Percentiles rank a stretch among this genome's conserved stretches.
These are phyloP conservation scores for Gopherus flavomarginatus DNA, from an alignment of 2,113 vertebrate species.

Conservation along the genomic window DNA sequence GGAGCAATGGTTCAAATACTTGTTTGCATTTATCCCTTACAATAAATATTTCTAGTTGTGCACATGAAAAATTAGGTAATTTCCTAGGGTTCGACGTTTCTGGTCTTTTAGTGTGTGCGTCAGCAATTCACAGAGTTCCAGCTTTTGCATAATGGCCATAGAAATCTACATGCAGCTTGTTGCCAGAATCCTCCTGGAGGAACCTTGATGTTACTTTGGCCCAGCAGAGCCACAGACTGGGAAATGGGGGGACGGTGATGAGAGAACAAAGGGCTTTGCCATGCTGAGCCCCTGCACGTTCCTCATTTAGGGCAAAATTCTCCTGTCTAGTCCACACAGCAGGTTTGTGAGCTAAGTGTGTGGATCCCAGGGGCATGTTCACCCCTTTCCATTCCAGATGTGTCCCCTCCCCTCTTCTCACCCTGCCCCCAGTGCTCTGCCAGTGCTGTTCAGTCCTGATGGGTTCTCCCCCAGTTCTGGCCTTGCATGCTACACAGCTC, in stretches of 20 bases:
- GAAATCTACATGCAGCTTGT: not conserved
- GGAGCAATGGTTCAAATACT: not conserved
- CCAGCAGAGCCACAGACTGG: fast-evolving
- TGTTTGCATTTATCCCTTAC: constrained; percentile 48
- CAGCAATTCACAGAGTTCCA: not conserved
- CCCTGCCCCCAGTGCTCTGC: not conserved
- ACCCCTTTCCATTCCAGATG: not conserved
- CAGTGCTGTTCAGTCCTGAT: no score
- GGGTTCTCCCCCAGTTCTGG: no score
- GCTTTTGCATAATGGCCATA: not conserved
- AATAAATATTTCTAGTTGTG: constrained; percentile 43
- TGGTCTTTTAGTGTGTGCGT: not conserved
- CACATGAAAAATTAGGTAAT: constrained; percentile 15
- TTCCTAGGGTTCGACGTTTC: not conserved
- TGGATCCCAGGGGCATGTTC: not conserved
- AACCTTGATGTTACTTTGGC: fast-evolving
- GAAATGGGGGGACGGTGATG: fast-evolving
- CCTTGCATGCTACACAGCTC: not conserved
- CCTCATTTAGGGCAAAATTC: not conserved
- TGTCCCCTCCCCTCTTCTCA: not conserved
- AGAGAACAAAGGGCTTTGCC: fast-evolving
- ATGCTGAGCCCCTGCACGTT: not conserved
- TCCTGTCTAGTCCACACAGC: not conserved
- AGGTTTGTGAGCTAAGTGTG: not conserved
- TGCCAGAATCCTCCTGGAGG: fast-evolving